Percentiles rank a stretch among this genome's conserved stretches.
Evolutionary conservation across 2,113 vertebrate genomes (phyloP).

Genomic region (Ameiurus melas): DNA sequence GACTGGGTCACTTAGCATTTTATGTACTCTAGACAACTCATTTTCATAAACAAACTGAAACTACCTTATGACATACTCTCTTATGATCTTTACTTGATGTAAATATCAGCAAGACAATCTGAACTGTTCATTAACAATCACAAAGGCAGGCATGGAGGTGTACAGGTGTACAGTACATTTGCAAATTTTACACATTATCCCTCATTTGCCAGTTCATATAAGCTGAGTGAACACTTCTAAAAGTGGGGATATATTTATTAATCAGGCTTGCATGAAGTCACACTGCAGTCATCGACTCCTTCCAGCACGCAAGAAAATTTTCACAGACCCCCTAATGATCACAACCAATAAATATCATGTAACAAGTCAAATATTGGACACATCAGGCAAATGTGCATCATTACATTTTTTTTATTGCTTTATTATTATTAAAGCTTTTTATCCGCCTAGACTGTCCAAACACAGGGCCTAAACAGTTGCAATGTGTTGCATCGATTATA

Average conservation of each 20-base stretch:
- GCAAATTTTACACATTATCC: background rate
- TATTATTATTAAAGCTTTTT: background rate
- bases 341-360: background rate
- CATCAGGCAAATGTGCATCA: background rate
- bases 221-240: background rate
- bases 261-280: background rate
- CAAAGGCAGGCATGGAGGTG: background rate
- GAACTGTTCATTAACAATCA: background rate
- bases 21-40: background rate
- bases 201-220: background rate
- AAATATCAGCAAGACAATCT: background rate
- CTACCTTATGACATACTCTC: background rate
- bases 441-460: background rate
- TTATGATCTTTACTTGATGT: background rate
- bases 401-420: background rate
- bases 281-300: background rate
- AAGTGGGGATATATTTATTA: background rate
- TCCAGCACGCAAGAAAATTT: background rate
- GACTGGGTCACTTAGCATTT: background rate
- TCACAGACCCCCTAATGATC: background rate
- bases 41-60: conserved; percentile 5
- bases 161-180: background rate
- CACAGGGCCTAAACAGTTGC: background rate
- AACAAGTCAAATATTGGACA: background rate
- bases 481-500: background rate